Conservation (phyloP, 1,140 invertebrate genomes). For the Zeugodacus cucurbitae region DNA sequence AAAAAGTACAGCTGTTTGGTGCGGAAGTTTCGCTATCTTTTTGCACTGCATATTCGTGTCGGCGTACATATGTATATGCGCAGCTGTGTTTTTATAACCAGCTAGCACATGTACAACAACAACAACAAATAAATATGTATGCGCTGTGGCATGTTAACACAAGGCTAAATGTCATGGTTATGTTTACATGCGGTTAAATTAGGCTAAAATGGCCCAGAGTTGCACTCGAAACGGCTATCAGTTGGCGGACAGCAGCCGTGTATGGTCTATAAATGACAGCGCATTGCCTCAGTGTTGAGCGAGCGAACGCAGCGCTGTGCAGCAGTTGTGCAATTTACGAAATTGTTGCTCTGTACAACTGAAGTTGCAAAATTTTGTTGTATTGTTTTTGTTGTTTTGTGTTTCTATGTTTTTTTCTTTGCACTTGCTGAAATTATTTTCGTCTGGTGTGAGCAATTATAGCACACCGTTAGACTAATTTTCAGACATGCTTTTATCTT, state of each 20-base stretch:
- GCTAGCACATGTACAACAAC: too few relatives aligned
- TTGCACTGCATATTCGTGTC: neutral
- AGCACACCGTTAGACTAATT: neutral
- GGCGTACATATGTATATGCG: neutral
- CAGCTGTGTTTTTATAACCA: neutral
- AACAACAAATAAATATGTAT: neutral
- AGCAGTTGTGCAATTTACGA: constrained; percentile 29
- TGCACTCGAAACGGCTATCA: constrained; percentile 23
- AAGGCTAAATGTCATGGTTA: constrained; percentile 37
- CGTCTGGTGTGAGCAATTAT: constrained; percentile 32
- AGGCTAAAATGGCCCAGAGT: constrained; percentile 34
- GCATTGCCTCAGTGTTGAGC: neutral
- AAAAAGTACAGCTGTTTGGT: neutral
- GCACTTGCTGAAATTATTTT: neutral
- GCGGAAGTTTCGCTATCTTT: constrained; percentile 18
- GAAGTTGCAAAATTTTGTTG: neutral
- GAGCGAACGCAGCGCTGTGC: neutral
- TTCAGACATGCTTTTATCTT: neutral
- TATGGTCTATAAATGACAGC: constrained; percentile 23
- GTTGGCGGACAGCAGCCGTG: neutral
- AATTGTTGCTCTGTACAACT: neutral
- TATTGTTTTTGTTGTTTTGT: neutral
- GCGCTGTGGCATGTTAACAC: constrained; percentile 24
- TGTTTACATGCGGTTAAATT: constrained; percentile 39
- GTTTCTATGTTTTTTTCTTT: neutral